Base-by-base conservation (phyloP, 1,140 invertebrate genomes). In the Choristoneura fumiferana region DNA sequence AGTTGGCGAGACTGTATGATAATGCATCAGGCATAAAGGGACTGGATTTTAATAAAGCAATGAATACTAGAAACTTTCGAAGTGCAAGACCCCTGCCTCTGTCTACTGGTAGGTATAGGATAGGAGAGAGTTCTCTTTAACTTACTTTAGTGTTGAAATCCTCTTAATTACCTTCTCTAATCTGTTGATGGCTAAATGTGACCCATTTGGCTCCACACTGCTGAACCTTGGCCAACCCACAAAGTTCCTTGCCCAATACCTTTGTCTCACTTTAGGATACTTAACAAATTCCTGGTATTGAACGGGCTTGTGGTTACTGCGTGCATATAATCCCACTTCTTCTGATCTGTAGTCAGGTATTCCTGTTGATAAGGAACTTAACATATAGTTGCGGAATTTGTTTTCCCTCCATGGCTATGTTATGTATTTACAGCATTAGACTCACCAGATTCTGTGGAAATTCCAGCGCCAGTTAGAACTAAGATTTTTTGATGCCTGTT, bases 171-270 rank as follows among this genome's bases (percentile, higher is more conserved):
- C 84, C 38, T 91, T 84, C 90, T 96, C 93, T 52, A 96, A 90
- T 18, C 93, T 71, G 58, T 87, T 91, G 14, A 96, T 63, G 38
- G 91, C 85, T 66, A 89, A 80, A 81, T 96, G 95, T 4, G 91
- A 91, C 10, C 58, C 63, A 85, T 95, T 96, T 13, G 95, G 94
- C 81, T 92, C 71, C 13, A 93, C 87, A 4, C 84, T 80, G 14
- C 94, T 95, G 78, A 96, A 96, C 65, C 90, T 91, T 52, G 95
- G 93, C 98, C 98, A 99, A 1, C 95, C 98, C 17, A 98, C 89
- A 89, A 93, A 99, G 90, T 99, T 99, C 71, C 98, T 91, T 0
- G 97, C 96, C 98, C 98, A 99, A 82, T 99, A 99, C 55, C 97
- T 91, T 87, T 94, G 93, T 56, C 97, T 91, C 2, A 93, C 88